phyloP scores from a whole-genome alignment of 1,140 invertebrate species.

The Formica exsecta region DNA sequence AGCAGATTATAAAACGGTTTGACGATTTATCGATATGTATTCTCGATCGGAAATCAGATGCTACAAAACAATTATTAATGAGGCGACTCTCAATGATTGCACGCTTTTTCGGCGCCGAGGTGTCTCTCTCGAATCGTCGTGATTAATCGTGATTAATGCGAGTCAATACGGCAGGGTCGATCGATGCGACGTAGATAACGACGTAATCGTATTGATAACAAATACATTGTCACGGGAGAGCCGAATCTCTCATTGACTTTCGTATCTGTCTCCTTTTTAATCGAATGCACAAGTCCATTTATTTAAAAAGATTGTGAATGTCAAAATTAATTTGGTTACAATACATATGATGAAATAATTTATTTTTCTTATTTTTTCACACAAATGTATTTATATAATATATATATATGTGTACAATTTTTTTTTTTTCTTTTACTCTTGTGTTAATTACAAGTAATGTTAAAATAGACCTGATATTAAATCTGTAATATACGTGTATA shows the following conservation, averaged over 20 bases:
- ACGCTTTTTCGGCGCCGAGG: not conserved
- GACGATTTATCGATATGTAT: not conserved
- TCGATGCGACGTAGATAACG: conserved; percentile 36
- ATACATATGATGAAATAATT: not conserved
- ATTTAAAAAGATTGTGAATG: not conserved
- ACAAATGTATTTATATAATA: not conserved
- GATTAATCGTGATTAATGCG: conserved; percentile 32
- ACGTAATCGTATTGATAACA: conserved; percentile 36
- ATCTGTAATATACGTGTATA: not conserved
- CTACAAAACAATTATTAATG: not conserved
- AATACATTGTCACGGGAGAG: not conserved
- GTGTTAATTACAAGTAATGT: too few species aligned
- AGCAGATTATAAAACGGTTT: not conserved
- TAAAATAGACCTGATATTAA: too few species aligned
- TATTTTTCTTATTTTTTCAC: not conserved
- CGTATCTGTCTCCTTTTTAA: not conserved
- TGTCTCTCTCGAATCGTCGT: not conserved
- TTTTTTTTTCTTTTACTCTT: not conserved
- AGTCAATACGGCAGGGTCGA: not conserved
- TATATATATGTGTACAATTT: too few species aligned
- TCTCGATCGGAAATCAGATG: not conserved
- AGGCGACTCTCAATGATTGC: not conserved
- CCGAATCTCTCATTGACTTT: not conserved
- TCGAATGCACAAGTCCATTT: not conserved
- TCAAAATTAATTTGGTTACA: not conserved